These are phyloP conservation scores for Lutraria lutraria DNA, from an alignment of 2,888 invertebrate genomes.

Conservation along the genomic window DNA sequence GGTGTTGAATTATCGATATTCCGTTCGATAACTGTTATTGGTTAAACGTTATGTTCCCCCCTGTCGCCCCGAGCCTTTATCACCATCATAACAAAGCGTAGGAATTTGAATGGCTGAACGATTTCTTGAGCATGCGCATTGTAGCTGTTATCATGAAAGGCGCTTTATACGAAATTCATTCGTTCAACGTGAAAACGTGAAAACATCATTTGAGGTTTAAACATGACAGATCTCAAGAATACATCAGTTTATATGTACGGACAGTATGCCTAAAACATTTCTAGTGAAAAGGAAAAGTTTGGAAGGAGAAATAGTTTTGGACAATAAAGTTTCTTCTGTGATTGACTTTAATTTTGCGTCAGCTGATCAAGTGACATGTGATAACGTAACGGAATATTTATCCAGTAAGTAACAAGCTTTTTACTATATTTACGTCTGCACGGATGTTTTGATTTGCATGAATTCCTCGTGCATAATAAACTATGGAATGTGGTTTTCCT, in stretches of 20 bases:
- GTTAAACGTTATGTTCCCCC: slow-evolving; percentile 48
- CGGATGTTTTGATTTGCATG: slow-evolving; percentile 26
- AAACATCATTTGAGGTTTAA: slow-evolving; percentile 49
- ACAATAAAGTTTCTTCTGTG: slow-evolving; percentile 6
- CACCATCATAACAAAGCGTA: slow-evolving; percentile 69
- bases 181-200: slow-evolving; percentile 65
- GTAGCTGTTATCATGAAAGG: slow-evolving; percentile 42
- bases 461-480: slow-evolving; percentile 17
- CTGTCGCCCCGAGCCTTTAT: slow-evolving; percentile 53
- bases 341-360: slow-evolving; percentile 5
- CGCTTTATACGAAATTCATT: slow-evolving; percentile 68
- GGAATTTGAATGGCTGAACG: slow-evolving; percentile 71
- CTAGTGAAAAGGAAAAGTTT: slow-evolving; percentile 63
- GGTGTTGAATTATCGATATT: slow-evolving; percentile 54
- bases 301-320: slow-evolving; percentile 31
- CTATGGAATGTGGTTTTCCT: background rate
- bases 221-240: slow-evolving; percentile 39
- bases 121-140: slow-evolving; percentile 65
- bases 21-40: slow-evolving; percentile 48
- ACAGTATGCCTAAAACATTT: slow-evolving; percentile 69
- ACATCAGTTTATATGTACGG: slow-evolving; percentile 56
- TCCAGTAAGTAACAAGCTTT: slow-evolving; percentile 30
- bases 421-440: slow-evolving; percentile 19
- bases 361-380: slow-evolving; percentile 30
- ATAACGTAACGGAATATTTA: slow-evolving; percentile 30